phyloP scores from a whole-genome alignment of 2,888 invertebrate genomes.

The Drosophila siamana region DNA sequence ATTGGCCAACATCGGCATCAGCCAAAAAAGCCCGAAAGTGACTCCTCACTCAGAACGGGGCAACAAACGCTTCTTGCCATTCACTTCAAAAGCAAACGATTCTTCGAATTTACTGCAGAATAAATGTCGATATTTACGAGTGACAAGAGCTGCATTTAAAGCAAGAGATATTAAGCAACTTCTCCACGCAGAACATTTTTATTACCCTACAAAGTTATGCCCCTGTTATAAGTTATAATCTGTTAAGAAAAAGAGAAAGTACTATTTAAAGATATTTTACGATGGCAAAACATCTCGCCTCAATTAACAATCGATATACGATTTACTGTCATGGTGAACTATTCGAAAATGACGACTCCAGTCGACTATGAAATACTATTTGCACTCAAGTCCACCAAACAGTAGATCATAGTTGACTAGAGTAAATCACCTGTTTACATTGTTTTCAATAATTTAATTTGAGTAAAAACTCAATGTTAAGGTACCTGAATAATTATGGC shows the following conservation, averaged over 20 bases:
- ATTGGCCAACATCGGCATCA: conserved; percentile 53
- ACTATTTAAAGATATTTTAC: too few relatives aligned
- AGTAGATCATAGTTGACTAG: background rate
- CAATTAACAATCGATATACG: too few relatives aligned
- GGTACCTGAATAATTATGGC: too few relatives aligned
- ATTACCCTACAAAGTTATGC: too few relatives aligned
- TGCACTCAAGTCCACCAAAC: background rate
- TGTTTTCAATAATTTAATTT: too few relatives aligned
- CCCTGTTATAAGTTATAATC: too few relatives aligned
- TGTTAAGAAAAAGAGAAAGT: too few relatives aligned
- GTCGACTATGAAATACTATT: background rate
- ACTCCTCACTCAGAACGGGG: background rate
- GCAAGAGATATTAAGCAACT: background rate
- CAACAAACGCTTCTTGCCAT: conserved; percentile 10
- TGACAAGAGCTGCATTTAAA: background rate
- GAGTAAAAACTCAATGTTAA: too few relatives aligned
- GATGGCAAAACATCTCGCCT: too few relatives aligned
- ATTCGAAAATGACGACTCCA: background rate
- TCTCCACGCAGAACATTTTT: background rate
- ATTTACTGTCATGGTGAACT: background rate
- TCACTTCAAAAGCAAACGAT: conserved; percentile 1
- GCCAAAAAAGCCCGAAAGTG: conserved; percentile 5
- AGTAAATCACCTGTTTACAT: too few relatives aligned
- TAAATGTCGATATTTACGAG: background rate
- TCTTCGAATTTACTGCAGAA: background rate